Percentiles rank a stretch among this genome's conserved stretches.
These are phyloP conservation scores for Tangara arthus DNA, from an alignment of 2,797 vertebrate genomes.

Conservation along the genomic window DNA sequence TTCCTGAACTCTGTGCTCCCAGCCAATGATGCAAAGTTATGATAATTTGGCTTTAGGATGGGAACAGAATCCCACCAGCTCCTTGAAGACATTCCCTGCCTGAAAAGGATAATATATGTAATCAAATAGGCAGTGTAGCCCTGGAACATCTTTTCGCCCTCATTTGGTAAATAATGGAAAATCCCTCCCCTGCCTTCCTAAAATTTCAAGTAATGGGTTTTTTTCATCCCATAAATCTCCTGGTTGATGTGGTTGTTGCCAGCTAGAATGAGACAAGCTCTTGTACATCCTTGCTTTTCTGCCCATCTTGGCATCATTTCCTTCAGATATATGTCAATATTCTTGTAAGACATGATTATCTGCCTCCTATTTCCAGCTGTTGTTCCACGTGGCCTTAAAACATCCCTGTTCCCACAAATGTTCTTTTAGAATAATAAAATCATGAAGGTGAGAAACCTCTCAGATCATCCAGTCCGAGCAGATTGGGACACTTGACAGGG, in stretches of 20 bases:
- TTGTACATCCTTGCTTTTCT: neutral
- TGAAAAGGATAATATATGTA: neutral
- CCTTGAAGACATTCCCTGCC: neutral
- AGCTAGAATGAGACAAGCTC: neutral
- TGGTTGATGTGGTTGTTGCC: neutral
- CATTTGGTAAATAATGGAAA: neutral
- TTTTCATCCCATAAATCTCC: neutral
- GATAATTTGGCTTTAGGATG: neutral
- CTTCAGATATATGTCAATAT: neutral
- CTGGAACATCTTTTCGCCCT: neutral
- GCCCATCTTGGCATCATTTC: neutral
- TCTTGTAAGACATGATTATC: neutral
- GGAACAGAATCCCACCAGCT: neutral
- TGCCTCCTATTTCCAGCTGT: neutral
- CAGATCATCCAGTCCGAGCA: neutral
- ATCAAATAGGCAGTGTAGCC: neutral
- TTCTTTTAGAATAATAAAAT: neutral
- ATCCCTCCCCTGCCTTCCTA: neutral
- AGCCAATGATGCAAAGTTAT: neutral
- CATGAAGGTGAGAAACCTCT: neutral
- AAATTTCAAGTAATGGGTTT: neutral
- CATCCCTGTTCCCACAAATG: too few relatives aligned
- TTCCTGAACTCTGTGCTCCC: neutral
- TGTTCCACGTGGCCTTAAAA: neutral
- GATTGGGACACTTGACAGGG: neutral